Base-by-base conservation (phyloP, 92 coral and sea anemone species). In the Palythoa grandis region DNA sequence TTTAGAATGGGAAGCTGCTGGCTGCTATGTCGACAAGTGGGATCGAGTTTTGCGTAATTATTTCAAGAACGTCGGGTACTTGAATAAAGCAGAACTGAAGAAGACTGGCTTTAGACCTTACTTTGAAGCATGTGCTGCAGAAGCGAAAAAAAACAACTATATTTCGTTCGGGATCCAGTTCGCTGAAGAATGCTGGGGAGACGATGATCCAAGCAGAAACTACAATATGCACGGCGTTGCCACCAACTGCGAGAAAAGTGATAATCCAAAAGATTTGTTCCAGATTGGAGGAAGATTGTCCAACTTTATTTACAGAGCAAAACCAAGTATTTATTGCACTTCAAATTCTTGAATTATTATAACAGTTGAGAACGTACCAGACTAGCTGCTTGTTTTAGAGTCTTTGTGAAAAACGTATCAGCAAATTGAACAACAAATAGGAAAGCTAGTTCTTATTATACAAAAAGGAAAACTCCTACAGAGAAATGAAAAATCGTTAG, bases 251-350 rank as follows among this genome's bases (percentile, higher is more conserved):
- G 65, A 75, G 79, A 75, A 20, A 7, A 73, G 77, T 48, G 29
- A 72, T 40, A 43, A 39, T 16, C 2, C n/a, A 39, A 56, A 56
- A 11, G 79, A 75, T 75, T 23, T 75, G 63, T 75, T 75, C 54
- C 79, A 75, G n/a, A 12, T 75, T 52, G 79, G 79, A 20, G 65
- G 79, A 52, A 22, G 66, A 11, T 23, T 75, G 2, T 75, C 79
- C 22, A 73, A 73, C 77, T 73, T 16, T 73, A 73, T 73, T n/a
- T 73, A 73, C n/a, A 56, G 77, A 20, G 77, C 79, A 19, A 75
- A 75, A 37, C 79, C 79, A 48, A 75, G 79, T 75, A 75, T 70
- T 70, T 35, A 25, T 66, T n/a, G 6, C 11, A 15, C 20, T 66
- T 7, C n/a, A 22, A 6, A 19, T 66, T n/a, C 12, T 29, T 9